Evolutionary conservation across 2,797 vertebrate species (phyloP).

Genomic region (Anguilla marmorata): DNA sequence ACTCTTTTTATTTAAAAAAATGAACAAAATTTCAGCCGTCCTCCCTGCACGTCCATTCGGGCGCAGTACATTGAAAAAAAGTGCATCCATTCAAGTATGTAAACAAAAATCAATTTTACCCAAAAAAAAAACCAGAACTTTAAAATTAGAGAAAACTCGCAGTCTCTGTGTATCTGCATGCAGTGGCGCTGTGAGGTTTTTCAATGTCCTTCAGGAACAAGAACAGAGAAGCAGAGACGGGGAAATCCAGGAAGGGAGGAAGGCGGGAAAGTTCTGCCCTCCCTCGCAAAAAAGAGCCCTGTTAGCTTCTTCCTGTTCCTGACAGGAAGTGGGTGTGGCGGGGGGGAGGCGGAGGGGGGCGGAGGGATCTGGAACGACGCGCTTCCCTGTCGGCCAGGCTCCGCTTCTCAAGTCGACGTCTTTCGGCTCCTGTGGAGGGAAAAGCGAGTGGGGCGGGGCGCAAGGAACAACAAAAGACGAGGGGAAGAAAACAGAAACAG

Average conservation of each 20-base stretch:
- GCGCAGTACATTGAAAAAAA: slow-evolving; percentile 61
- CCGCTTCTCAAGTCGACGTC: slow-evolving; percentile 76
- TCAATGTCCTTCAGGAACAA: slow-evolving; percentile 36
- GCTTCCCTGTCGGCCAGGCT: slow-evolving; percentile 59
- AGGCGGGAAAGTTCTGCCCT: slow-evolving; percentile 38
- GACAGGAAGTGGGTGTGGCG: slow-evolving; percentile 23
- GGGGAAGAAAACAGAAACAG: slow-evolving; percentile 50
- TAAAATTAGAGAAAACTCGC: slow-evolving; percentile 27
- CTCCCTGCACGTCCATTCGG: slow-evolving; percentile 45
- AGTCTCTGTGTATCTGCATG: slow-evolving; percentile 54
- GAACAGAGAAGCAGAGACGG: slow-evolving; percentile 48
- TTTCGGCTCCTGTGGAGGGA: slow-evolving; percentile 77
- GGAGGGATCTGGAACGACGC: slow-evolving; percentile 72
- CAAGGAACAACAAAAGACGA: slow-evolving; percentile 47
- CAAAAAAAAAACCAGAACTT: neutral
- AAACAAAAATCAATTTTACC: slow-evolving; percentile 61
- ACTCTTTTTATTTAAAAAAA: slow-evolving; percentile 27
- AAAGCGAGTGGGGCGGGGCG: slow-evolving; percentile 43
- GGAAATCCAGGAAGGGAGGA: slow-evolving; percentile 31
- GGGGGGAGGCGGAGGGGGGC: slow-evolving; percentile 24
- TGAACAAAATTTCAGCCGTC: slow-evolving; percentile 39
- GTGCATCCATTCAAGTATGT: slow-evolving; percentile 80
- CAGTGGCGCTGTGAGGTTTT: slow-evolving; percentile 60
- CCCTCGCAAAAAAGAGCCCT: slow-evolving; percentile 28
- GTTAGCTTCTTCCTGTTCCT: slow-evolving; percentile 35